A percentile compares a stretch with the other conserved stretches of the same genome.
Evolutionary conservation across 2,113 vertebrate species (phyloP).

Genomic region (Brachypteracias leptosomus): DNA sequence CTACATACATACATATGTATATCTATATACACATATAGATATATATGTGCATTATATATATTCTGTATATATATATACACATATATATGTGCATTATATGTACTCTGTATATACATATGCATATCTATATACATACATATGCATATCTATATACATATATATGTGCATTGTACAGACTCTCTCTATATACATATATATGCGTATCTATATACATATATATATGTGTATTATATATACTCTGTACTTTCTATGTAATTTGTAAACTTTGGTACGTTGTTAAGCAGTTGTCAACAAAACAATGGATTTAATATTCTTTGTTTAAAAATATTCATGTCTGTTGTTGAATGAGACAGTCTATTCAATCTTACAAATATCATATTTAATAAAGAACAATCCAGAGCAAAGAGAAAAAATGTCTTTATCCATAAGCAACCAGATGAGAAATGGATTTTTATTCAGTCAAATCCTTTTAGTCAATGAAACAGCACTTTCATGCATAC

Average conservation of each 20-base stretch:
- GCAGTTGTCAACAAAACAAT: slow-evolving; percentile 61
- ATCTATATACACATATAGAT: too few species aligned
- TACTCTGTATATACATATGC: not conserved
- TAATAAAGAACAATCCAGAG: slow-evolving; percentile 78
- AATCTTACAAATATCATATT: slow-evolving; percentile 79
- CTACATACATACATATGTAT: too few species aligned
- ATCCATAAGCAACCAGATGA: slow-evolving; percentile 80
- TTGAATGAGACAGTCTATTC: slow-evolving; percentile 71
- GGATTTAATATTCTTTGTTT: slow-evolving; percentile 73
- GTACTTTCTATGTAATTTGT: not conserved
- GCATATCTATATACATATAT: too few species aligned
- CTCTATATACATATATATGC: too few species aligned
- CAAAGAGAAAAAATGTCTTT: slow-evolving; percentile 75
- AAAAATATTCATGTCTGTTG: slow-evolving; percentile 70
- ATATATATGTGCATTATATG: too few species aligned
- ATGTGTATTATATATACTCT: not conserved
- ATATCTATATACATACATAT: too few species aligned
- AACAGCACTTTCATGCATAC: slow-evolving; percentile 78
- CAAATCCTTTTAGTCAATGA: slow-evolving; percentile 81
- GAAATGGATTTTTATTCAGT: slow-evolving; percentile 84
- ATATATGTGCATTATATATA: not conserved
- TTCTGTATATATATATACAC: too few species aligned
- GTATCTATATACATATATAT: too few species aligned
- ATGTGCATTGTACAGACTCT: not conserved
- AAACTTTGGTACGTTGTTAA: slow-evolving; percentile 53